phyloP scores from a whole-genome alignment of 2,113 vertebrate genomes.

The Hystrix brachyura region DNA sequence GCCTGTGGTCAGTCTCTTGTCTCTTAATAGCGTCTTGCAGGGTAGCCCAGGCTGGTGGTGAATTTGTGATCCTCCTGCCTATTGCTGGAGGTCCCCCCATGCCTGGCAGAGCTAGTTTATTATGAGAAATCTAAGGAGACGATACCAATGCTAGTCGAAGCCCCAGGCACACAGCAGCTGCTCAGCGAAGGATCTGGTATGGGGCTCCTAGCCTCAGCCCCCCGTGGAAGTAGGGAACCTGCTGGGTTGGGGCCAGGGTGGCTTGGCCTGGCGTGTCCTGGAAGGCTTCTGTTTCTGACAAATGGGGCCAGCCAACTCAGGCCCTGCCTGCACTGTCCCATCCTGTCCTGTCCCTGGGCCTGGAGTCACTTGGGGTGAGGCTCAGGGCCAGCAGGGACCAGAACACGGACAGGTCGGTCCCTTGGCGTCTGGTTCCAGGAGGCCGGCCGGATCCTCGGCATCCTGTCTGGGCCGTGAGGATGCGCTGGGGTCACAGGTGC shows the following conservation, averaged over 20 bases:
- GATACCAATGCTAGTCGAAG: background rate
- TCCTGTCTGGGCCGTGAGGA: background rate
- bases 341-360: slow-evolving; percentile 26
- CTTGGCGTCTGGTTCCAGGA: background rate
- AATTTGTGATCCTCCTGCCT: background rate
- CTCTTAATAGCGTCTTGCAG: background rate
- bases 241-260: too few relatives aligned
- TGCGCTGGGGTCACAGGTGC: background rate
- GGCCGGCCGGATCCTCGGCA: background rate
- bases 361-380: slow-evolving; percentile 71
- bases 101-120: background rate
- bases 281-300: slow-evolving; percentile 69
- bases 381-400: background rate
- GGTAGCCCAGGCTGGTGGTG: background rate
- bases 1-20: background rate
- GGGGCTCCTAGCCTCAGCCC: background rate
- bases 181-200: background rate
- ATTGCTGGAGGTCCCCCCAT: background rate
- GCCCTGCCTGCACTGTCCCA: slow-evolving; percentile 3
- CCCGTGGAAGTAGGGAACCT: background rate
- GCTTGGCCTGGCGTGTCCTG: background rate
- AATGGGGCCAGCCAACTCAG: slow-evolving; percentile 73
- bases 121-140: background rate
- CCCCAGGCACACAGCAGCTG: background rate
- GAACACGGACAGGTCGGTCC: slow-evolving; percentile 16